phyloP scores from a whole-genome alignment of 1,140 invertebrate species.

The Macrobrachium rosenbergii region DNA sequence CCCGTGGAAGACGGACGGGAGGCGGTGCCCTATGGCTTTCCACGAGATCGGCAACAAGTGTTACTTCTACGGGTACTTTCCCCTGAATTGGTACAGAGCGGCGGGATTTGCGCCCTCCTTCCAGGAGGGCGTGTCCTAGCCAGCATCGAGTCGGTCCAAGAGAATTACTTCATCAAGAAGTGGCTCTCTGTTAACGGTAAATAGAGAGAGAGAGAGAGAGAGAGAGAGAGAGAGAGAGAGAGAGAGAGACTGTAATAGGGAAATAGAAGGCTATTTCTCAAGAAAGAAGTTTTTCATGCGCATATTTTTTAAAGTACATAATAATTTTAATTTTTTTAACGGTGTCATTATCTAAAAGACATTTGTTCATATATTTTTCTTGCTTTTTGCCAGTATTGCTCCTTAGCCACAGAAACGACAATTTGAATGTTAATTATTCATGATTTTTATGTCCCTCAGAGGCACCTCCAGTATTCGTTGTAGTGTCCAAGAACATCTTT shows the following conservation, averaged over 20 bases:
- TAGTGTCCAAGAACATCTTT: too few relatives aligned
- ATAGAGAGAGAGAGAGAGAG: not conserved
- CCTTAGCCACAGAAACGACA: too few relatives aligned
- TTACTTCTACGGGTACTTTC: constrained; percentile 66
- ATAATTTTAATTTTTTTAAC: not conserved
- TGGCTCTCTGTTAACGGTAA: constrained; percentile 59
- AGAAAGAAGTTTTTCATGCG: too few relatives aligned
- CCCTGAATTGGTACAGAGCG: constrained; percentile 65
- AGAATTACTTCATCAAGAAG: constrained; percentile 56
- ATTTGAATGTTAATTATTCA: too few relatives aligned
- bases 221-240: constrained; percentile 26
- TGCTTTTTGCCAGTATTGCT: too few relatives aligned
- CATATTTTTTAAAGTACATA: too few relatives aligned
- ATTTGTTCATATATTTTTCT: too few relatives aligned
- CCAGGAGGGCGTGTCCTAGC: constrained; percentile 53
- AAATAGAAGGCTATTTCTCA: too few relatives aligned
- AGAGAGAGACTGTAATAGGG: not conserved
- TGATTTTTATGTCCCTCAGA: too few relatives aligned
- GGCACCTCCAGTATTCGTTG: too few relatives aligned
- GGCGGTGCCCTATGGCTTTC: constrained; percentile 63
- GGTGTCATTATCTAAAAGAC: too few relatives aligned
- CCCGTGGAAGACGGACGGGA: not conserved
- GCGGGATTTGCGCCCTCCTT: constrained; percentile 65
- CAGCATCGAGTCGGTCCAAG: constrained; percentile 47
- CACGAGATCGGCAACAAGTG: constrained; percentile 52